Percentiles rank a stretch among this genome's conserved stretches.
These are phyloP conservation scores for Hydractinia symbiolongicarpus DNA, from an alignment of 30 jellyfish, hydroid and myxozoan genomes.

Conservation along the genomic window DNA sequence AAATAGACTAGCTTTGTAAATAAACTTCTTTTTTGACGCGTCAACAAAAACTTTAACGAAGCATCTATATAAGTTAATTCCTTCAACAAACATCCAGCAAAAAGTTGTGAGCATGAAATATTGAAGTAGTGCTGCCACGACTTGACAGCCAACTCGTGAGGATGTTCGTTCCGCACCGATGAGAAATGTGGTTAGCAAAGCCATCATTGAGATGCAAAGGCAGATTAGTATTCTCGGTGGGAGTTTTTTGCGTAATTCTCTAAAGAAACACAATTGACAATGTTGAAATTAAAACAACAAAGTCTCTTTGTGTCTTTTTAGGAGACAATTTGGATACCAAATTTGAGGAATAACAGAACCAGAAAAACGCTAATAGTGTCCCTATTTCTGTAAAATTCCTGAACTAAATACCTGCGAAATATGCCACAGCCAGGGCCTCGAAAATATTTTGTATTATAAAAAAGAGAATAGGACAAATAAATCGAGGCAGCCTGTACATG, in stretches of 20 bases:
- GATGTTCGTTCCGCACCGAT: conserved; percentile 71
- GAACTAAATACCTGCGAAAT: too few relatives aligned
- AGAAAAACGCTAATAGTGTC: too few relatives aligned
- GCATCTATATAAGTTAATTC: conserved; percentile 66
- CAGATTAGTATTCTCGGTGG: conserved; percentile 88
- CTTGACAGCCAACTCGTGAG: conserved; percentile 68
- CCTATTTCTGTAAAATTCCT: too few relatives aligned
- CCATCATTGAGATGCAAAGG: conserved; percentile 66
- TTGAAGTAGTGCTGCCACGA: conserved; percentile 61
- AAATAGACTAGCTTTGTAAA: conserved; percentile 28
- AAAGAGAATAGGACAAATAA: too few relatives aligned
- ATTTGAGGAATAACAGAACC: too few relatives aligned
- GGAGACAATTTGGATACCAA: too few relatives aligned
- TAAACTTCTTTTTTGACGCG: conserved; percentile 4
- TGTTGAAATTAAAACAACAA: too few relatives aligned
- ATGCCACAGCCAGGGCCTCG: too few relatives aligned
- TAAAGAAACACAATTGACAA: not conserved
- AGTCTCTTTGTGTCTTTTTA: too few relatives aligned
- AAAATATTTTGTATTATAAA: too few relatives aligned
- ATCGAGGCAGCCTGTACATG: too few relatives aligned
- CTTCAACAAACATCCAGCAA: conserved; percentile 92
- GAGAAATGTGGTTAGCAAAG: conserved; percentile 46
- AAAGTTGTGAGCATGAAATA: conserved; percentile 68
- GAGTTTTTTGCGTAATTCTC: conserved; percentile 57
- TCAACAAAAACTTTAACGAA: conserved; percentile 51